A percentile compares a stretch with the other conserved stretches of the same genome.
Evolutionary conservation across 2,113 vertebrate species (phyloP).

Genomic region (Progne subis): DNA sequence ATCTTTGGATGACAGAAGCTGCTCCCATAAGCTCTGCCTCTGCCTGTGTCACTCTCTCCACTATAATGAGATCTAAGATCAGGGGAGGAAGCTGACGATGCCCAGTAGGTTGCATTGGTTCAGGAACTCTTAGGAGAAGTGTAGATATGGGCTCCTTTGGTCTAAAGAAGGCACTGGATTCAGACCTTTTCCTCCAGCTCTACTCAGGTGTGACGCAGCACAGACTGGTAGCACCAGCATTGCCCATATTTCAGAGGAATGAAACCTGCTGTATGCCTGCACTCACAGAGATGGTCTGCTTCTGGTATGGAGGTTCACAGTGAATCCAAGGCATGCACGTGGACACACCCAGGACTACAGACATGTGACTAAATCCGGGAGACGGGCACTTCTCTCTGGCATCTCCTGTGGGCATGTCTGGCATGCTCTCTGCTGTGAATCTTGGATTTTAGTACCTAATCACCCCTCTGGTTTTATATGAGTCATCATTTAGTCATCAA

Average conservation of each 20-base stretch:
- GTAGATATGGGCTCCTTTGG: not conserved
- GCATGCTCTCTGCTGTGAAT: not conserved
- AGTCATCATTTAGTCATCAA: accelerated
- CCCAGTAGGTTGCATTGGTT: not conserved
- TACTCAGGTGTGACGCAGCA: not conserved
- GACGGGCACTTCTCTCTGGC: not conserved
- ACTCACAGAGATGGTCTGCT: not conserved
- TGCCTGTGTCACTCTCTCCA: not conserved
- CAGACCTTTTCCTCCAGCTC: not conserved
- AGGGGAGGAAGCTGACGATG: not conserved
- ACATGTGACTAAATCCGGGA: not conserved
- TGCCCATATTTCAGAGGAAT: not conserved
- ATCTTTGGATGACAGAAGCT: not conserved
- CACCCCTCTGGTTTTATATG: not conserved
- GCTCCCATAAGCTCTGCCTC: not conserved
- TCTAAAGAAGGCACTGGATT: not conserved
- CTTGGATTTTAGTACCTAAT: not conserved
- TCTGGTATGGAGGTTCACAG: not conserved
- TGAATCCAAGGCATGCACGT: accelerated
- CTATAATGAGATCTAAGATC: not conserved
- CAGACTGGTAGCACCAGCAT: not conserved
- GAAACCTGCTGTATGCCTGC: not conserved
- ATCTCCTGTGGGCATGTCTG: not conserved
- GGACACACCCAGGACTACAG: not conserved
- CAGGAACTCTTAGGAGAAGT: not conserved